phyloP scores from a whole-genome alignment of 1,140 invertebrate genomes.

The Drosophila nigrodunni region DNA sequence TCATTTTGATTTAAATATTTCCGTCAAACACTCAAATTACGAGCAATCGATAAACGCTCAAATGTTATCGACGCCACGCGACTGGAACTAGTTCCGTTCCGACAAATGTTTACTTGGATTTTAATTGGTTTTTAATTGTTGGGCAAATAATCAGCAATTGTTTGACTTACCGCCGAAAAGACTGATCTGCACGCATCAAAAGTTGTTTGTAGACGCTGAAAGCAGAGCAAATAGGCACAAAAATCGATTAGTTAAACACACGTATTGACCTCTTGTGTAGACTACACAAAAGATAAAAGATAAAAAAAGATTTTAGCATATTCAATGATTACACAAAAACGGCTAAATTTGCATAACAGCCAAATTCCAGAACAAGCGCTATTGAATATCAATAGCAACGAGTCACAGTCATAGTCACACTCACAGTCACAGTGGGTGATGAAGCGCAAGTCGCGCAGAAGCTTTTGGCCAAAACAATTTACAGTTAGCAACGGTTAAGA shows the following conservation, averaged over 20 bases:
- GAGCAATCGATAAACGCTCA: not conserved
- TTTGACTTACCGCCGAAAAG: slow-evolving; percentile 24
- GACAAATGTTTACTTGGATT: slow-evolving; percentile 12
- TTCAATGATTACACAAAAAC: not conserved
- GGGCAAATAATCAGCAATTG: slow-evolving; percentile 12
- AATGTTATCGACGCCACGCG: not conserved
- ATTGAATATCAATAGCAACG: slow-evolving; percentile 11
- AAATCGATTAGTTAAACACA: slow-evolving; percentile 7
- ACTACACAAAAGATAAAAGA: not conserved
- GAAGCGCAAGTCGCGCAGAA: not conserved
- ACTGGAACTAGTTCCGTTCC: slow-evolving; percentile 6
- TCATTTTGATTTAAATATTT: slow-evolving; percentile 28
- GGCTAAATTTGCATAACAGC: slow-evolving; percentile 5
- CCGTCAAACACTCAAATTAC: slow-evolving; percentile 1
- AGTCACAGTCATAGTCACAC: not conserved
- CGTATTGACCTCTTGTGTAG: slow-evolving; percentile 1
- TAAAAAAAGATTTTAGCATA: not conserved
- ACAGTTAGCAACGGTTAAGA: slow-evolving; percentile 33
- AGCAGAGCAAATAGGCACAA: slow-evolving; percentile 10
- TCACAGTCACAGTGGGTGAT: not conserved
- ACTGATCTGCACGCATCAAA: not conserved
- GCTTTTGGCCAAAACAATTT: slow-evolving; percentile 12
- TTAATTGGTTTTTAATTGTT: slow-evolving; percentile 29
- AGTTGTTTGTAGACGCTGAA: slow-evolving; percentile 1
- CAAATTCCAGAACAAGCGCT: slow-evolving; percentile 5